Evolutionary conservation across 2,888 invertebrate species (phyloP), one percentile per base, ranked within the genome.

Genomic region (Camponotus fellah): DNA sequence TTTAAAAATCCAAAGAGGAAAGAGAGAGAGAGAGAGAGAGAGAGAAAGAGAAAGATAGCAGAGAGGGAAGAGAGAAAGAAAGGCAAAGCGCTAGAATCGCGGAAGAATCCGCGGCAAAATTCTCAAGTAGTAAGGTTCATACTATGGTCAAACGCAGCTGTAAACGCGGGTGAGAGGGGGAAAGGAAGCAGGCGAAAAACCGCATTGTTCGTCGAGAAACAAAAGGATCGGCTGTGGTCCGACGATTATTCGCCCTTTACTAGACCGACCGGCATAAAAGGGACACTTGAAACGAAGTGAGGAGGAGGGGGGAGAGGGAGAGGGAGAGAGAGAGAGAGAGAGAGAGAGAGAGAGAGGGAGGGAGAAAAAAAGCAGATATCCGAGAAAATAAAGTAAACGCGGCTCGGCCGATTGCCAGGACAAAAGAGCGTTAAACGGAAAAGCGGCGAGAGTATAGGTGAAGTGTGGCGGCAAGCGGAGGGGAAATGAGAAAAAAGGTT

Each of bases 221-320:
- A 93, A 92, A 93, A 90, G 89, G 89, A 89, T 89, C 88, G 88
- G 88, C 82, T 87, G 86, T 85, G 87, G 89, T 76, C 85, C 85
- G 92, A 89, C 93, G 91, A 93, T 93, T 94, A 93, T 93, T 92
- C 91, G 91, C 87, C 93, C 88, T 91, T 93, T 93, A 93, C 91
- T 84, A 88, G 88, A 82, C 83, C 87, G 82, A 83, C 82, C 85
- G 76, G 69, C 32, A 53, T 81, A 86, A 88, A 89, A 87, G 85
- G 86, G 89, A 90, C 87, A 88, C 85, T 92, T 83, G 87, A 81
- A 69, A 34, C 60, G 21, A 79, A 79, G 43, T 79, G 84, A 58
- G 85, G 69, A 80, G 26, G 68, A 81, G 87, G 32, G 60, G 14
- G n/a, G 12, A 60, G 12, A 32, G 26, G 6, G 32, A 21, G 40